Base-by-base conservation (phyloP, 2,113 vertebrate genomes). In the Mus spicilegus region DNA sequence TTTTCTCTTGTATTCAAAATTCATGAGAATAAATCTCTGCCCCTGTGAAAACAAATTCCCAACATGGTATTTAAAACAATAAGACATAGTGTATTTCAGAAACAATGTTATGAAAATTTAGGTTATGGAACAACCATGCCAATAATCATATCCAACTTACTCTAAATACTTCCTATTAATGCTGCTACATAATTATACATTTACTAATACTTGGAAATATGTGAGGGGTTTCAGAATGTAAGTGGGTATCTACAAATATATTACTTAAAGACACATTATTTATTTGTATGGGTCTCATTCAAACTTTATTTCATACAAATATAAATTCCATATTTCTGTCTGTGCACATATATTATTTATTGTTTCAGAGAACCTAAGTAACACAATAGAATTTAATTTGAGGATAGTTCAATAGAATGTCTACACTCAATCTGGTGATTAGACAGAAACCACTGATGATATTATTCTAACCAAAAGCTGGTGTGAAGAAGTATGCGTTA, bases 131-230 rank as follows among this genome's bases (percentile, higher is more conserved):
- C 30, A 90, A 90, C 91, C 93, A 39, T 13, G 77, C 36, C 70
- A 5, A 16, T 22, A 61, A 69, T 73, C 67, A 63, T 80, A 33
- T 63, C 49, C 39, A 61, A 87, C 56, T 72, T 72, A 86, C 14
- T 73, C 84, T 73, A 24, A 72, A 78, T 87, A 24, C 7, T 90
- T 61, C 5, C 81, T 80, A 24, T 11, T 42, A 78, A 80, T 92
- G 1, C 65, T 39, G 84, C 1, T 17, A 22, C 65, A 67, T 4
- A 93, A 72, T 81, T 82, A 42, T 33, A 69, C 1, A 72, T 70
- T n/a, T 58, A 86, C 30, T 3, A 58, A 90, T 58, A 78, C 54
- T n/a, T 95, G 13, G 82, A 97, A 87, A 88, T 85, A 69, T 33
- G 1, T 84, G 20, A 78, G 11, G 11, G n/a, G 2, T 56, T 69